Percentiles rank a stretch among this genome's conserved stretches.
Evolutionary conservation across 2,888 invertebrate genomes (phyloP).

Genomic region (Callyntrura sp.): DNA sequence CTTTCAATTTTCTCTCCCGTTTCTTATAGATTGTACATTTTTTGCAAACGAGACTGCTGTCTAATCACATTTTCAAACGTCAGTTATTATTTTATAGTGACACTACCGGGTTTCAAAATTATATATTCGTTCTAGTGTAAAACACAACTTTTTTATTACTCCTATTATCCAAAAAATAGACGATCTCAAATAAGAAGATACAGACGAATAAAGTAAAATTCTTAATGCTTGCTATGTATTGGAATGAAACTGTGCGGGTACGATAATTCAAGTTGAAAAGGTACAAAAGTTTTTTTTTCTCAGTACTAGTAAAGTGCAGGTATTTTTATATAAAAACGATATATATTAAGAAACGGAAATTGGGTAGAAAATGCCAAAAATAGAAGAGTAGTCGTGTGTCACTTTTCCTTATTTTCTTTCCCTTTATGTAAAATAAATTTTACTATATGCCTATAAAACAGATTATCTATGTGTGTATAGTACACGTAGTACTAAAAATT

Average conservation of each 20-base stretch:
- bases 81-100: not conserved
- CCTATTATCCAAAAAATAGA: too few relatives aligned
- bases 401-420: not conserved
- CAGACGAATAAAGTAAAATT: not conserved
- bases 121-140: too few relatives aligned
- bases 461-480: too few relatives aligned
- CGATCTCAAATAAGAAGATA: not conserved
- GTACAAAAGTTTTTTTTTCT: constrained; percentile 11
- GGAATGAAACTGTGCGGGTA: constrained; percentile 65
- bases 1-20: not conserved
- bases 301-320: not conserved
- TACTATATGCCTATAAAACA: not conserved
- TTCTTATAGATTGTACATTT: not conserved
- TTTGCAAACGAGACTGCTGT: not conserved
- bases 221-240: not conserved
- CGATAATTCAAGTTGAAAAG: not conserved
- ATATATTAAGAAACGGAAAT: not conserved
- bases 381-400: not conserved
- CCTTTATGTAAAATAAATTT: not conserved
- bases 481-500: too few relatives aligned
- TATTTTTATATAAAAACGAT: not conserved
- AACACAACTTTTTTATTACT: too few relatives aligned
- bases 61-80: not conserved
- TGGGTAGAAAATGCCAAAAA: not conserved
- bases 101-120: too few relatives aligned